These are phyloP conservation scores for Siderastrea siderea DNA, from an alignment of 92 coral and sea anemone species.

Conservation along the genomic window DNA sequence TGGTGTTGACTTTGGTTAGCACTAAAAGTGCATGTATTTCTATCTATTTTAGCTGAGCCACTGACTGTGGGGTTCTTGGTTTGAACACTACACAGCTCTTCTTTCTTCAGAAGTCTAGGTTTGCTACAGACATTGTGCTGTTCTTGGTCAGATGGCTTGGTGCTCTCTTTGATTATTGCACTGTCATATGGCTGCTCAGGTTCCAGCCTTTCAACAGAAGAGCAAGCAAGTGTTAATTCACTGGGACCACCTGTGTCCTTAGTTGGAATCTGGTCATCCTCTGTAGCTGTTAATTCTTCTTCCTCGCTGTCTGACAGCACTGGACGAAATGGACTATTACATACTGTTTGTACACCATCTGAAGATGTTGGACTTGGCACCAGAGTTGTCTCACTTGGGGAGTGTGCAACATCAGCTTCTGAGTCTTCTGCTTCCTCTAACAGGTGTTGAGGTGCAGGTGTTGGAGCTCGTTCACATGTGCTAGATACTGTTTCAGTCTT, in stretches of 20 bases:
- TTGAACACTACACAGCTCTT: constrained; percentile 14
- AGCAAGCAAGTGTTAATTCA: constrained; percentile 4
- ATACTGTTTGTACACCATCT: constrained; percentile 45
- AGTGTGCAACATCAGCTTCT: constrained; percentile 3
- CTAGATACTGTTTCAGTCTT: neutral
- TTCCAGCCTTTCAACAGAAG: constrained; percentile 33
- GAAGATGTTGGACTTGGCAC: constrained; percentile 49
- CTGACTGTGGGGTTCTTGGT: neutral
- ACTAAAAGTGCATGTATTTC: neutral
- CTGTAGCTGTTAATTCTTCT: constrained; percentile 23
- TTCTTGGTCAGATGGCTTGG: neutral
- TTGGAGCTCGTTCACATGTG: constrained; percentile 27
- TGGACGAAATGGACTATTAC: constrained; percentile 36
- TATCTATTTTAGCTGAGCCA: neutral
- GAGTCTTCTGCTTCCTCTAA: neutral
- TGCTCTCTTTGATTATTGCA: neutral
- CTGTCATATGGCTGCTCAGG: constrained; percentile 58
- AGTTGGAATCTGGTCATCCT: constrained; percentile 53
- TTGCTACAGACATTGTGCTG: neutral
- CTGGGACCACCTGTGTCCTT: constrained; percentile 27
- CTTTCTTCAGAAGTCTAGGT: neutral
- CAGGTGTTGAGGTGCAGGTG: neutral
- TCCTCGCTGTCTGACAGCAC: constrained; percentile 38
- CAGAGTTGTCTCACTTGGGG: constrained; percentile 47
- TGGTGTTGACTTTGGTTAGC: constrained; percentile 9